Evolutionary conservation across 37 sponge, comb jelly and placozoan genomes (phyloP).

Genomic region (Chondrosia reniformis): DNA sequence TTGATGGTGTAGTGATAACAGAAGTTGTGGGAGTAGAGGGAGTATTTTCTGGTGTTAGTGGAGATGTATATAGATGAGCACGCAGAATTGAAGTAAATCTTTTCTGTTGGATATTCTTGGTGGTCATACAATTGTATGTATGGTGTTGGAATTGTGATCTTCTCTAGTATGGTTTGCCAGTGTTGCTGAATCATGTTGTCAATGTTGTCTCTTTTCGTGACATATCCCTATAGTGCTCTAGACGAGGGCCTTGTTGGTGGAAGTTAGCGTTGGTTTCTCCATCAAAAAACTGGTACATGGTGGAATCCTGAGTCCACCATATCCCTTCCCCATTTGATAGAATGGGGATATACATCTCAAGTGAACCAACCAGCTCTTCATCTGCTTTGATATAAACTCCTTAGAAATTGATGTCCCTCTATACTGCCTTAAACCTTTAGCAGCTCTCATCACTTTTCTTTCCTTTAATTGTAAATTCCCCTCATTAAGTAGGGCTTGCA

Average conservation of each 20-base stretch:
- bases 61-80: too few species aligned
- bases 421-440: background rate
- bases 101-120: background rate
- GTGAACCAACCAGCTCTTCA: slow-evolving; percentile 14
- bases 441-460: background rate
- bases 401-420: slow-evolving; percentile 5
- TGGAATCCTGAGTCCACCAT: slow-evolving; percentile 8
- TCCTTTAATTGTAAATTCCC: background rate
- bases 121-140: slow-evolving; percentile 19
- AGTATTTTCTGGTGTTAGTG: too few species aligned
- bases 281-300: slow-evolving; percentile 15
- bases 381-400: background rate
- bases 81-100: background rate
- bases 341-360: background rate
- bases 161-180: background rate
- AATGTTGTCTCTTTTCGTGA: background rate
- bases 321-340: slow-evolving; percentile 2
- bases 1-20: too few species aligned
- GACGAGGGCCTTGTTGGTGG: slow-evolving; percentile 14
- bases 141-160: background rate
- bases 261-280: background rate
- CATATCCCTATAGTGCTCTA: slow-evolving; percentile 5
- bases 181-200: background rate
- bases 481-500: background rate
- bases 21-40: too few species aligned